A percentile compares a stretch with the other conserved stretches of the same genome.
Evolutionary conservation across 1,140 invertebrate species (phyloP).

Genomic region (Xylocopa sonorina): DNA sequence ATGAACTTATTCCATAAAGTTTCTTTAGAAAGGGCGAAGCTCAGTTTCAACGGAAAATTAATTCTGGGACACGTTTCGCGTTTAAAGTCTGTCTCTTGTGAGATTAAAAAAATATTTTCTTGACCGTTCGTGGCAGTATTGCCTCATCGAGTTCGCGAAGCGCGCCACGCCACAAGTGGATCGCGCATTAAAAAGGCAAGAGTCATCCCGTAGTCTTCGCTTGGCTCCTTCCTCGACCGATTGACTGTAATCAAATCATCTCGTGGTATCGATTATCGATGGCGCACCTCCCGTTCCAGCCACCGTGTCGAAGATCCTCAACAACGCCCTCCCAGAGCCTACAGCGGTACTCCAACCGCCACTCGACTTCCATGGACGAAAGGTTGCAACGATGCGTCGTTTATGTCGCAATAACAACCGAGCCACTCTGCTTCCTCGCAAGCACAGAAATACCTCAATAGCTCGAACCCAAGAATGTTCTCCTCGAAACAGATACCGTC

Average conservation of each 20-base stretch:
- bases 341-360: not conserved
- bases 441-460: not conserved
- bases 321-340: not conserved
- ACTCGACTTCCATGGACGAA: conserved; percentile 8
- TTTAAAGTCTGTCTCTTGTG: too few species aligned
- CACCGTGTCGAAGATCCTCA: not conserved
- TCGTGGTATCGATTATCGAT: conserved; percentile 17
- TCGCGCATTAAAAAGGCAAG: too few species aligned
- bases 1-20: too few species aligned
- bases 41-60: too few species aligned
- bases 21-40: too few species aligned
- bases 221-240: not conserved
- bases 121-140: too few species aligned
- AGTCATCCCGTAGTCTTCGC: not conserved
- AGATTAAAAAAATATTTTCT: too few species aligned
- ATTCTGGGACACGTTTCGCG: too few species aligned
- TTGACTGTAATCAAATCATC: not conserved
- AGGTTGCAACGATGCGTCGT: not conserved
- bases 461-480: not conserved
- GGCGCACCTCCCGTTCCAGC: not conserved
- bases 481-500: too few species aligned
- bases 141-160: too few species aligned
- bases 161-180: too few species aligned
- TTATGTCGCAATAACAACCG: not conserved
- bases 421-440: not conserved